Evolutionary conservation across 1,140 invertebrate genomes (phyloP).

Genomic region (Nylanderia fulva): DNA sequence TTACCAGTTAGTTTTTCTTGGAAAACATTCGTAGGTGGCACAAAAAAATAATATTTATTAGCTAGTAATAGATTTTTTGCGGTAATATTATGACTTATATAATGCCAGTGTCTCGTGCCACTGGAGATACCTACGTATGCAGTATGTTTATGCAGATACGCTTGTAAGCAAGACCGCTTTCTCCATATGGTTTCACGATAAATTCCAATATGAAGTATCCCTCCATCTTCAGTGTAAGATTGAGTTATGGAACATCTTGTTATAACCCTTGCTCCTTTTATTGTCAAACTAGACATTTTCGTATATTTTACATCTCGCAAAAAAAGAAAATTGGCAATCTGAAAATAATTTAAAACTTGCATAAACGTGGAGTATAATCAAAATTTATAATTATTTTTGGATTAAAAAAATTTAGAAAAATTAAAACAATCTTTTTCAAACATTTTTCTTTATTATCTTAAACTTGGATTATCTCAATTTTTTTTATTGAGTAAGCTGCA

Average conservation of each 20-base stretch:
- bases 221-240: slow-evolving; percentile 17
- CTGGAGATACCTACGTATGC: slow-evolving; percentile 63
- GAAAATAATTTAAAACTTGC: not conserved
- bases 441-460: not conserved
- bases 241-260: not conserved
- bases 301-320: not conserved
- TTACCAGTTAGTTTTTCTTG: not conserved
- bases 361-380: not conserved
- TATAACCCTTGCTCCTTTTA: not conserved
- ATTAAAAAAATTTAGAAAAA: not conserved
- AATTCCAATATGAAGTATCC: slow-evolving; percentile 62
- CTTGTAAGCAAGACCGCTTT: slow-evolving; percentile 69
- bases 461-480: not conserved
- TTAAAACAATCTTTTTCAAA: not conserved
- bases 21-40: slow-evolving; percentile 1
- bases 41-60: slow-evolving; percentile 58
- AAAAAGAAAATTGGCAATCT: not conserved
- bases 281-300: not conserved
- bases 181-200: slow-evolving; percentile 75
- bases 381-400: not conserved
- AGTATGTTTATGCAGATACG: slow-evolving; percentile 63
- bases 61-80: slow-evolving; percentile 66
- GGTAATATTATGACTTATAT: slow-evolving; percentile 72
- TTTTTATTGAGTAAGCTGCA: not conserved
- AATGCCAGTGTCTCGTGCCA: slow-evolving; percentile 70